Base-by-base conservation (phyloP, 2,797 vertebrate genomes). In the Ibycter americanus region DNA sequence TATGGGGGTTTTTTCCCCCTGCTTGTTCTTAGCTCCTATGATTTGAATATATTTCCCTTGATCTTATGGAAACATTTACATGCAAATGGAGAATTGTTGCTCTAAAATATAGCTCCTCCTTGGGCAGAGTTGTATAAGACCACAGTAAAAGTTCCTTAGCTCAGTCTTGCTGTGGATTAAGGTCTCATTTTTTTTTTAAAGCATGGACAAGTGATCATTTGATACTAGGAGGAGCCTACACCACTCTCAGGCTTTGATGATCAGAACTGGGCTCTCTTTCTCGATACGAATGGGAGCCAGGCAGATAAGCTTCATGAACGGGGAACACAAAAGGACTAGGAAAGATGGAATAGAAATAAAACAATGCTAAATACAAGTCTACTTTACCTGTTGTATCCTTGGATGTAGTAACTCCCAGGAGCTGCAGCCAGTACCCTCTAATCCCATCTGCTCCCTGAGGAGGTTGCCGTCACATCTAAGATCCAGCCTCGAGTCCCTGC, bases 201-300 rank as follows among this genome's bases (percentile, higher is more conserved):
- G 68, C 9, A 29, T 0, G 74, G 55, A 12, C 12, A 81, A 38
- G 40, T 27, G 6, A 44, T 25, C 6, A 19, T 25, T 9, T 47
- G 49, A 5, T 16, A 20, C 19, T 1, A 56, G 21, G 31, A 81
- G 25, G 14, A 49, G 20, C 67, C 17, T 36, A 8, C 31, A 34
- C 23, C 29, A 14, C 55, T 15, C 34, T 25, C 17, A 36, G 46
- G 40, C 34, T 59, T 31, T 44, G 83, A 40, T 0, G 1, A 38
- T 26, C 42, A 58, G 55, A 66, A 6, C 59, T 17, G 27, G 36
- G 8, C 31, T 79, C n/a, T 29, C 34, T 49, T 63, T 26, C 34
- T 59, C 1, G 1, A 20, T 16, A 11, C 0, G 1, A 29, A 11
- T 0, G 0, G 25, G 34, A 76, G 58, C 36, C 29, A 9, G 29